phyloP scores from a whole-genome alignment of 2,113 vertebrate species.

The Columba janthina region DNA sequence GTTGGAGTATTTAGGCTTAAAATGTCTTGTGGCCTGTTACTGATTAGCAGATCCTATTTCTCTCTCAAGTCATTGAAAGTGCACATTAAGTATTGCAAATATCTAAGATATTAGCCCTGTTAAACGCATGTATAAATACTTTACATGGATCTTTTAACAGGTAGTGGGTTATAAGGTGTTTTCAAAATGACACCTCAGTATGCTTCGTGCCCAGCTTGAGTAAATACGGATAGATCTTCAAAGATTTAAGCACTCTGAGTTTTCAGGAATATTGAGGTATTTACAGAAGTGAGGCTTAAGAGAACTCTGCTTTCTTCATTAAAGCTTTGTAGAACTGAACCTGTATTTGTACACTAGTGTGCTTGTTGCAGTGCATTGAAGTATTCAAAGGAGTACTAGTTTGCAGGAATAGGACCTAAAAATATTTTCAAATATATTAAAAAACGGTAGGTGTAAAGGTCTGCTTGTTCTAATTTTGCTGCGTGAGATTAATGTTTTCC shows the following conservation, averaged over 20 bases:
- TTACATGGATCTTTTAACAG: neutral
- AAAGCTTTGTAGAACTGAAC: neutral
- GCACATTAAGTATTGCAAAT: neutral
- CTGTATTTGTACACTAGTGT: neutral
- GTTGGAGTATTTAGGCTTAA: neutral
- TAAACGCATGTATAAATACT: neutral
- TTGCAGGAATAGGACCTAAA: neutral
- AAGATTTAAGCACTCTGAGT: neutral
- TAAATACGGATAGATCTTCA: neutral
- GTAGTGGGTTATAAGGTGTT: neutral
- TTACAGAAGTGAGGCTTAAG: neutral
- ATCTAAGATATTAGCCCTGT: neutral
- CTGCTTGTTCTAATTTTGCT: neutral
- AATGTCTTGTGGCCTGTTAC: neutral
- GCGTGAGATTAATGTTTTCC: neutral
- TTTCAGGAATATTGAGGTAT: neutral
- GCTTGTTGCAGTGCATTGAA: neutral
- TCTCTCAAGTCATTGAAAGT: fast-evolving
- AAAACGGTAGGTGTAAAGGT: neutral
- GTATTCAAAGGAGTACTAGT: neutral
- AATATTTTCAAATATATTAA: neutral
- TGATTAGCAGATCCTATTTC: neutral
- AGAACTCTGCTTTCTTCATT: neutral
- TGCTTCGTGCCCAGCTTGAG: neutral
- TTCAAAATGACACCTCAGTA: neutral